These are phyloP conservation scores for Acropora yongei DNA, from an alignment of 64 coral and sea anemone species.

Conservation along the genomic window DNA sequence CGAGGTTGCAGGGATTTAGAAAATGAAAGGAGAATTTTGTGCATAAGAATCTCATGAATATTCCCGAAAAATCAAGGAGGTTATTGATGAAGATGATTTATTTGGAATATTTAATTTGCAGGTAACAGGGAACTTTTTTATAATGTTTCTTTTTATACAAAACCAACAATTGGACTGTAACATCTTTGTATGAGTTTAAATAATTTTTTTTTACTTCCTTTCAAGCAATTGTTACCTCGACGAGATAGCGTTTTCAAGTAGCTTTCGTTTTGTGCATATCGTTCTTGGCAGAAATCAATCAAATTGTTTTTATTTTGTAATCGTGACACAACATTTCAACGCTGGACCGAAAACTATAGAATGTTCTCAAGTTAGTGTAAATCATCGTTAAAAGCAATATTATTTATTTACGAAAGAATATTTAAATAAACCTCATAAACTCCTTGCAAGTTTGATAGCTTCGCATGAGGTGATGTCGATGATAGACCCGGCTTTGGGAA, in stretches of 20 bases:
- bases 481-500: neutral
- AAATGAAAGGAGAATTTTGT: neutral
- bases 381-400: neutral
- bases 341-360: neutral
- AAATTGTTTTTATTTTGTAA: neutral
- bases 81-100: neutral
- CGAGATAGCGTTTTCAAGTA: constrained; percentile 9
- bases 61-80: constrained; percentile 7
- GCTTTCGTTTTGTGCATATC: neutral
- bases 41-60: constrained; percentile 34
- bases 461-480: neutral
- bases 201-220: constrained; percentile 28
- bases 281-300: neutral
- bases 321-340: no score
- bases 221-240: constrained; percentile 20
- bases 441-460: neutral
- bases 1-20: neutral
- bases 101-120: neutral
- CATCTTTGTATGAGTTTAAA: constrained; percentile 27
- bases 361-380: neutral
- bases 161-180: neutral
- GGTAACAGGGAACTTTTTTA: neutral
- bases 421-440: neutral
- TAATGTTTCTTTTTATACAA: no score
- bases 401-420: constrained; percentile 19